Evolutionary conservation across 2,113 vertebrate genomes (phyloP).

Genomic region (Chunga burmeisteri): DNA sequence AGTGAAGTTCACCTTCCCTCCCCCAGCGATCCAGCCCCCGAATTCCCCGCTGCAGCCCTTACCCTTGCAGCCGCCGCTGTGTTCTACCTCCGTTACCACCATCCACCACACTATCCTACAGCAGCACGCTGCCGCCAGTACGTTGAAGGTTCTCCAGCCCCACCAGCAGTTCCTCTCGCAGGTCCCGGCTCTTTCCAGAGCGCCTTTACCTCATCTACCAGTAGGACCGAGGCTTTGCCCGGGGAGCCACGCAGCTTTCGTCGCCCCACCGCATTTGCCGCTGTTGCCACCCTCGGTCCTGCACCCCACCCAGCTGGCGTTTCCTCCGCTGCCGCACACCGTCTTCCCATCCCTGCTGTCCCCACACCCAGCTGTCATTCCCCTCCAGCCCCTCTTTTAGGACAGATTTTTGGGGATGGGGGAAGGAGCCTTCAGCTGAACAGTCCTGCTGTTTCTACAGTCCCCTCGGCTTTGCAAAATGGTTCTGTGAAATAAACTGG

Average conservation of each 20-base stretch:
- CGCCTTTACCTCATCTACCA: constrained; percentile 76
- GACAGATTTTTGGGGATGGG: background rate
- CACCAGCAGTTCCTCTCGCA: constrained; percentile 81
- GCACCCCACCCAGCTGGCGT: constrained; percentile 73
- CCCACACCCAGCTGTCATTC: constrained; percentile 77
- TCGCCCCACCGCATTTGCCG: constrained; percentile 73
- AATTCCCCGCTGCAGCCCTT: constrained; percentile 72
- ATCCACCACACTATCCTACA: constrained; percentile 83
- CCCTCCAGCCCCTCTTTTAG: constrained; percentile 85
- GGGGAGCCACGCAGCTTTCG: constrained; percentile 49
- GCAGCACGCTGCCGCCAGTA: constrained; percentile 70
- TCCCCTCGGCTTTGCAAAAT: background rate
- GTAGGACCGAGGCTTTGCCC: constrained; percentile 74
- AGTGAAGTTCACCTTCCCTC: constrained; percentile 75
- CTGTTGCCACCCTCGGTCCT: constrained; percentile 75
- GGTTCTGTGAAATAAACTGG: background rate
- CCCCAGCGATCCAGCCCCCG: constrained; percentile 52
- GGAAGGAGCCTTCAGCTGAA: background rate
- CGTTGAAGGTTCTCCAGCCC: constrained; percentile 76
- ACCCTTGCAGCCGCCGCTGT: constrained; percentile 72
- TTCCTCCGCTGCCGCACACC: constrained; percentile 75
- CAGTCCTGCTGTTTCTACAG: background rate
- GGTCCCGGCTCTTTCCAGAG: constrained; percentile 73
- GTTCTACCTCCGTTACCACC: constrained; percentile 80
- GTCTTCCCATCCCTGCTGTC: constrained; percentile 79